Conservation (phyloP, 2,797 vertebrate genomes). For the Centropyge bicolor region DNA sequence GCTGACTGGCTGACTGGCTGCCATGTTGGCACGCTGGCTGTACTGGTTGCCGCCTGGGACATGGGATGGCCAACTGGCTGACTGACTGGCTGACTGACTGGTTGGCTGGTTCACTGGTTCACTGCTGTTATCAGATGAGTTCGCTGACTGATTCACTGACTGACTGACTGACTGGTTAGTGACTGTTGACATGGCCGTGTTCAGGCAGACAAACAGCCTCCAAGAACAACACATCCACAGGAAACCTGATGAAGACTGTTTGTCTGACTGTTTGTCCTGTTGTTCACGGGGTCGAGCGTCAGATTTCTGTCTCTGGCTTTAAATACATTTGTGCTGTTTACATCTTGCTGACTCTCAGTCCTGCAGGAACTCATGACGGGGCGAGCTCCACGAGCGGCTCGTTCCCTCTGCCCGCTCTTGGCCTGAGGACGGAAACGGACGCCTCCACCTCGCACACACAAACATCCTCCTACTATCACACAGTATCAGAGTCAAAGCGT, state of each 20-base stretch:
- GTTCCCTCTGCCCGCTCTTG: slow-evolving; percentile 7
- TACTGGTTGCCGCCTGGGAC: too few relatives aligned
- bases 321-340: neutral
- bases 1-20: neutral
- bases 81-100: slow-evolving; percentile 12
- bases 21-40: too few relatives aligned
- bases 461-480: neutral
- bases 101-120: neutral
- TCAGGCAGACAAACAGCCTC: neutral
- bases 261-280: neutral
- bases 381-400: neutral
- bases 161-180: neutral
- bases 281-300: neutral
- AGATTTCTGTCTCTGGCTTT: neutral
- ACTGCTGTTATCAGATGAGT: neutral
- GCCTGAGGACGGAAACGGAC: slow-evolving; percentile 24
- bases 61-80: too few relatives aligned
- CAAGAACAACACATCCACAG: neutral
- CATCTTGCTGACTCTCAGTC: neutral
- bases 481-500: slow-evolving; percentile 10
- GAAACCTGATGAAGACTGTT: neutral
- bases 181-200: neutral
- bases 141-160: too few relatives aligned
- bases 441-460: neutral
- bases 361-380: neutral